A percentile compares a stretch with the other conserved stretches of the same genome.
phyloP scores from a whole-genome alignment of 2,797 vertebrate species.

The Typhlichthys subterraneus region DNA sequence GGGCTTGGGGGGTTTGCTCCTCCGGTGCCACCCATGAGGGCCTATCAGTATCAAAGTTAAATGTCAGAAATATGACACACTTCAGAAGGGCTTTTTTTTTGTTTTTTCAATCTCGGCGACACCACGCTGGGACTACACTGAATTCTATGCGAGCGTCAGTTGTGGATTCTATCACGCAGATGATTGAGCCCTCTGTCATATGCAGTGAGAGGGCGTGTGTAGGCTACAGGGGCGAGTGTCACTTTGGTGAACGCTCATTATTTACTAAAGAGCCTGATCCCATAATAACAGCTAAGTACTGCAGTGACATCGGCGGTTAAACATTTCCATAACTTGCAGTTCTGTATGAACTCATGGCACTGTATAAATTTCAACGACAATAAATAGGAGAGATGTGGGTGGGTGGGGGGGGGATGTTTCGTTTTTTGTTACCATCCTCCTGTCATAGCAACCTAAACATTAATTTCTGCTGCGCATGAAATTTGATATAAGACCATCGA shows the following conservation, averaged over 20 bases:
- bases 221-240: not conserved
- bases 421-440: not conserved
- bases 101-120: conserved; percentile 20
- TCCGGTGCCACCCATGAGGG: conserved; percentile 58
- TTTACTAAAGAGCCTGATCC: not conserved
- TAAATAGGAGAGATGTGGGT: not conserved
- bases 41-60: conserved; percentile 68
- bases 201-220: not conserved
- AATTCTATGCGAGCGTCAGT: conserved; percentile 28
- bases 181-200: conserved; percentile 22
- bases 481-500: not conserved
- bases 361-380: not conserved
- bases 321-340: too few relatives aligned
- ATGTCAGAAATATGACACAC: conserved; percentile 59
- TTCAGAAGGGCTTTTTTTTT: conserved; percentile 39
- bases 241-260: not conserved
- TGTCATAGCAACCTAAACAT: not conserved
- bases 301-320: too few relatives aligned
- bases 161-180: conserved; percentile 12
- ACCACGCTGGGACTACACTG: conserved; percentile 28
- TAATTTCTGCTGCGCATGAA: not conserved
- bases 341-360: not conserved
- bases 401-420: too few relatives aligned
- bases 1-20: conserved; percentile 24
- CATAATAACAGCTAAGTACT: not conserved